Evolutionary conservation across 2,888 invertebrate species (phyloP).

Genomic region (Eristalinus aeneus): DNA sequence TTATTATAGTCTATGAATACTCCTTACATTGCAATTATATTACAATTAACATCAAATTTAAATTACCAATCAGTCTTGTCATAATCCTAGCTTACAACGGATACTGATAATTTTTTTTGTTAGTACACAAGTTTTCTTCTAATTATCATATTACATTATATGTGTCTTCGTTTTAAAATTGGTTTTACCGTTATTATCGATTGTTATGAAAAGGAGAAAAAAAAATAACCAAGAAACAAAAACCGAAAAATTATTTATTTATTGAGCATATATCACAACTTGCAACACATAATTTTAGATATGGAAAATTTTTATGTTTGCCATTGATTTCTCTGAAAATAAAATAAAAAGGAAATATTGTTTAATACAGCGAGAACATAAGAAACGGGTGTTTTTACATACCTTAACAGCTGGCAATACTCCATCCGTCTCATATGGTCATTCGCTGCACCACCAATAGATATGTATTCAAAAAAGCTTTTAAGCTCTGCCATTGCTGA

Average conservation of each 20-base stretch:
- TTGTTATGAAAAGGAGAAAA: conserved; percentile 23
- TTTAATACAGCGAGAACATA: not conserved
- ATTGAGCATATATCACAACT: conserved; percentile 71
- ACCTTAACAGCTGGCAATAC: conserved; percentile 39
- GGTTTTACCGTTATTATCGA: conserved; percentile 40
- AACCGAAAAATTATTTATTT: conserved; percentile 34
- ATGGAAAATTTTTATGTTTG: conserved; percentile 45
- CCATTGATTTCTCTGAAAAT: conserved; percentile 15
- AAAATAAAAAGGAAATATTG: not conserved
- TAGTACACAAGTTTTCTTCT: conserved; percentile 17
- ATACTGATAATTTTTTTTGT: conserved; percentile 60
- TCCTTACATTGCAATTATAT: conserved; percentile 64
- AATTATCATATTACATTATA: conserved; percentile 3
- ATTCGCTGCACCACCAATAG: conserved; percentile 28
- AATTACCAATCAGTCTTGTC: conserved; percentile 71
- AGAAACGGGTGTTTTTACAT: not conserved
- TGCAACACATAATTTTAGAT: conserved; percentile 63
- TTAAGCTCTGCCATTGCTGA: conserved; percentile 48
- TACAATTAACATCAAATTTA: conserved; percentile 66
- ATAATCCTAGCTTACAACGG: conserved; percentile 66
- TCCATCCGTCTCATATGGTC: conserved; percentile 12
- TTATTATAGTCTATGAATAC: conserved; percentile 57
- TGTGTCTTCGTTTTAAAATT: conserved; percentile 37
- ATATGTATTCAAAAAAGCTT: conserved; percentile 61
- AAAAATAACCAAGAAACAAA: not conserved